Evolutionary conservation across 2,113 vertebrate genomes (phyloP).

Genomic region (Rhineura floridana): DNA sequence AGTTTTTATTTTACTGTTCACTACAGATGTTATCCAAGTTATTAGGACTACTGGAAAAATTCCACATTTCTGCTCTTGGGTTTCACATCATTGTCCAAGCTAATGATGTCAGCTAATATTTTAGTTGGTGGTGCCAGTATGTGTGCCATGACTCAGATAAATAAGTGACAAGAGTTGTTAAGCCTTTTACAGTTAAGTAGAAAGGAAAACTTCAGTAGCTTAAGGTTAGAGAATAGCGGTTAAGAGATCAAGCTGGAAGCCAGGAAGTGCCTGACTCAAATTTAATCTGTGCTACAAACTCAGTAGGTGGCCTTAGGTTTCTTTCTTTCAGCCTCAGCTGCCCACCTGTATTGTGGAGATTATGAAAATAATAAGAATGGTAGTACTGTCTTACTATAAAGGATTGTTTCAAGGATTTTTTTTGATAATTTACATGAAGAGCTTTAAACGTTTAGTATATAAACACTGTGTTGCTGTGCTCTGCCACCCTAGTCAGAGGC

Average conservation of each 20-base stretch:
- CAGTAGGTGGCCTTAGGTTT: neutral
- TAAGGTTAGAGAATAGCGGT: neutral
- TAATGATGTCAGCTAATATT: neutral
- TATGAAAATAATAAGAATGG: no score
- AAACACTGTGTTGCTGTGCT: no score
- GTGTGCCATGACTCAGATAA: neutral
- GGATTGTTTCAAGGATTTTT: no score
- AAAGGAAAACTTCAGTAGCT: neutral
- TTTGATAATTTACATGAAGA: no score
- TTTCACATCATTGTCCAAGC: neutral
- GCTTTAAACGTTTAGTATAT: no score
- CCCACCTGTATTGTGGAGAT: no score
- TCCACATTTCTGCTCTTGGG: neutral
- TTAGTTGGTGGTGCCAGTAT: neutral
- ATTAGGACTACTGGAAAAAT: no score
- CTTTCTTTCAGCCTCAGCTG: neutral
- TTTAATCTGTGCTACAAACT: neutral
- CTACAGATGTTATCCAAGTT: no score
- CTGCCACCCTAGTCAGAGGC: no score
- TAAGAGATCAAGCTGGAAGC: neutral
- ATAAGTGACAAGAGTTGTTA: neutral
- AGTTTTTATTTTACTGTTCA: no score
- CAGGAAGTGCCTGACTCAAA: neutral
- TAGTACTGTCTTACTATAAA: no score
- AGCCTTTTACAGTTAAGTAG: neutral